phyloP scores from a whole-genome alignment of 2,888 invertebrate genomes.

The Tethea ocularis region DNA sequence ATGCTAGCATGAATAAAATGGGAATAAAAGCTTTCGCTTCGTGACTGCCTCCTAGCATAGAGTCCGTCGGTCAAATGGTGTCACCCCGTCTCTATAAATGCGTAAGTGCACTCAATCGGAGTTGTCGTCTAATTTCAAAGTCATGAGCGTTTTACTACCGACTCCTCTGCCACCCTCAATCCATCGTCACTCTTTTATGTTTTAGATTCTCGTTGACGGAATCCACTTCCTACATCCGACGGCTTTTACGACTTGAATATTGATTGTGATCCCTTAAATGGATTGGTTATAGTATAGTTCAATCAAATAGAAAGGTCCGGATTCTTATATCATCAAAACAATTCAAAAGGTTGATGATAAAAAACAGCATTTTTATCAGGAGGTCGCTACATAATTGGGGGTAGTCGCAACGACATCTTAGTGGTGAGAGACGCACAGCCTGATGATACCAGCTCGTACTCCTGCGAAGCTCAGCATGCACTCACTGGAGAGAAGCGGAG shows the following conservation, averaged over 20 bases:
- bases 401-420: constrained; percentile 83
- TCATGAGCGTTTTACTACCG: constrained; percentile 59
- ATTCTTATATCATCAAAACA: neutral
- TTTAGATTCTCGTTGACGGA: constrained; percentile 31
- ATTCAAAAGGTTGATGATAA: neutral
- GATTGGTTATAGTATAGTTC: constrained; percentile 26
- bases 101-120: constrained; percentile 61
- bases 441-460: constrained; percentile 89
- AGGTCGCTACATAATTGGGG: constrained; percentile 87
- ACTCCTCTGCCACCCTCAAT: constrained; percentile 10
- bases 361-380: constrained; percentile 61
- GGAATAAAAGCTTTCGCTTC: constrained; percentile 22
- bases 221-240: constrained; percentile 18
- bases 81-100: constrained; percentile 47
- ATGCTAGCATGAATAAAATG: constrained; percentile 1
- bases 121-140: constrained; percentile 67
- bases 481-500: constrained; percentile 90
- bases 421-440: constrained; percentile 88
- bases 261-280: constrained; percentile 9
- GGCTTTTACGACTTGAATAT: constrained; percentile 18
- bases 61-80: constrained; percentile 42
- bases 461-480: constrained; percentile 91
- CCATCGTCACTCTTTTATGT: constrained; percentile 23
- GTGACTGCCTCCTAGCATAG: constrained; percentile 22
- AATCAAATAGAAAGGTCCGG: constrained; percentile 34